These are phyloP conservation scores for Morelia viridis DNA, from an alignment of 2,797 vertebrate genomes.

Conservation along the genomic window DNA sequence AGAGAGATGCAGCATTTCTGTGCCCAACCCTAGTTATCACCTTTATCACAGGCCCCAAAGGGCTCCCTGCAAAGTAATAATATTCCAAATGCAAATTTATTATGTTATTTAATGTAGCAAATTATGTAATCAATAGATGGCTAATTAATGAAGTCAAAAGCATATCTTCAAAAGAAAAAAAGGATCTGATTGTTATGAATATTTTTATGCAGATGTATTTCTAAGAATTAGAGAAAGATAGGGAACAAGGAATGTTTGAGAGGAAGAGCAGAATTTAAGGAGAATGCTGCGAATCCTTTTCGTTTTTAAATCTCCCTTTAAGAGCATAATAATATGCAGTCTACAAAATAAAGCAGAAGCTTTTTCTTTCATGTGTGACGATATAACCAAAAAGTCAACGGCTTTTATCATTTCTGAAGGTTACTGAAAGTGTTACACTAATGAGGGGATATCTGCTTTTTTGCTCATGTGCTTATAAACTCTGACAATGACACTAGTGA, in stretches of 20 bases:
- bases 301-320: not conserved
- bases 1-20: no score
- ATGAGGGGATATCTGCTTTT: not conserved
- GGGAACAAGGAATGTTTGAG: not conserved
- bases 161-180: slow-evolving; percentile 25
- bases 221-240: not conserved
- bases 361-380: not conserved
- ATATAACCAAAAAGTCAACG: not conserved
- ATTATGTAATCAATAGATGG: slow-evolving; percentile 20
- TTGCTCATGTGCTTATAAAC: not conserved
- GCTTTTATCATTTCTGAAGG: not conserved
- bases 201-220: not conserved
- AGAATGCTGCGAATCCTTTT: not conserved
- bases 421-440: not conserved
- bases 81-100: not conserved
- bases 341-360: not conserved
- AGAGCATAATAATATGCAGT: not conserved
- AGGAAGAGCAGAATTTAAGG: not conserved
- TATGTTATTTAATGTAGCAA: slow-evolving; percentile 14
- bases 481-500: not conserved
- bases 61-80: slow-evolving; percentile 29
- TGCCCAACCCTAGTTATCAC: no score
- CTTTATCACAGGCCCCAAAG: not conserved
- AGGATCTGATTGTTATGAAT: not conserved
- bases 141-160: slow-evolving; percentile 19